phyloP scores from a whole-genome alignment of 2,113 vertebrate species.

The Chionis minor region DNA sequence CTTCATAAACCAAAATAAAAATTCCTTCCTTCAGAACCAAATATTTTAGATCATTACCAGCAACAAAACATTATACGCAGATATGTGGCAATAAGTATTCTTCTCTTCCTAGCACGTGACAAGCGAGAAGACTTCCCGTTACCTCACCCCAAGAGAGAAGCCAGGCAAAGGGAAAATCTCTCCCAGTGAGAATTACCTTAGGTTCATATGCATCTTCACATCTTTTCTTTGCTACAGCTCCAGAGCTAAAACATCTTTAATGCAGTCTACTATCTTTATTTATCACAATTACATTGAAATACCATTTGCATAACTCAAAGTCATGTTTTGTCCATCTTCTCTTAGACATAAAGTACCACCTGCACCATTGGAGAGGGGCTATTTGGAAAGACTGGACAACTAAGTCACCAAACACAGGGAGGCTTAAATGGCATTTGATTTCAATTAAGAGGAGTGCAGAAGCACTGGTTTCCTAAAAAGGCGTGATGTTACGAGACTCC shows the following conservation, averaged over 20 bases:
- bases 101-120: neutral
- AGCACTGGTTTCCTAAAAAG: neutral
- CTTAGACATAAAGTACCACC: neutral
- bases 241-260: neutral
- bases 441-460: neutral
- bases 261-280: neutral
- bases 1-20: neutral
- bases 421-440: neutral
- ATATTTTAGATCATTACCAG: neutral
- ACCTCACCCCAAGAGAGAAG: neutral
- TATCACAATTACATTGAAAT: neutral
- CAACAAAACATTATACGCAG: neutral
- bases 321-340: neutral
- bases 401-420: neutral
- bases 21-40: neutral
- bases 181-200: neutral
- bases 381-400: neutral
- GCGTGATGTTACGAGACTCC: neutral
- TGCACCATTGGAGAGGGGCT: neutral
- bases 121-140: neutral
- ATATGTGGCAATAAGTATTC: neutral
- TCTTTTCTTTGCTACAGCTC: neutral
- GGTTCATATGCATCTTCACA: neutral
- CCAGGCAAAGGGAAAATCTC: neutral
- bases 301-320: neutral